Base-by-base conservation (phyloP, 2,113 vertebrate species). In the Eudyptes chrysolophus region DNA sequence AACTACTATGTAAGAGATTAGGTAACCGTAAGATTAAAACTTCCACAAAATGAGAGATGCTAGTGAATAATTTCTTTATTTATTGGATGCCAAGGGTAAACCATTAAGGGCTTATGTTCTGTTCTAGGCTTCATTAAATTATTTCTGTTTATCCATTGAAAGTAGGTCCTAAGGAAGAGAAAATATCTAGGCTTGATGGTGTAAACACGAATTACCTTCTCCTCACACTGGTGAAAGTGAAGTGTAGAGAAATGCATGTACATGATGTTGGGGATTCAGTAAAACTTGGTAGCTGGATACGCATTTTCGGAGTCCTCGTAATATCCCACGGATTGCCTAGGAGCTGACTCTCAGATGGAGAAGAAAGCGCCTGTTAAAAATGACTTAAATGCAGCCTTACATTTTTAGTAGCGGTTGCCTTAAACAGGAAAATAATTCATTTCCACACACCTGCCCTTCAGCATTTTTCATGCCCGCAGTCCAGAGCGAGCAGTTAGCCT, bases 41-140 rank as follows among this genome's bases (percentile, higher is more conserved):
- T 3, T 85, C 48, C 8, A 2, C 60, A 87, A 64, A 92, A 81
- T 40, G 42, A 58, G 60, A 90, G 78, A 48, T 82, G 78, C 38
- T 52, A 14, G 82, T 62, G 85, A 88, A 48, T 97, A 46, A 94
- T 94, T 95, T 71, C 65, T 68, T 79, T 66, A 30, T 44, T 66
- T 86, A 61, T 68, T 92, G 89, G 89, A 79, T 30, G 19, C 80
- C 44, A 42, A 92, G 82, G 46, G 76, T 78, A 84, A 91, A 54
- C 78, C n/a, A 60, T 93, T 92, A 95, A 91, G 61, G 84, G 46
- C 25, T 96, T 96, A 46, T 9, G 15, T 75, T 93, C 52, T 75
- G 8, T 89, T 83, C 72, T 22, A n/a, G 80, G 32, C 75, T 86
- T 92, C 11, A 4, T 91, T 89, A 55, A 65, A 46, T 93, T 71